Conservation (phyloP, 1,140 invertebrate species). For the Calosoma granatense region DNA sequence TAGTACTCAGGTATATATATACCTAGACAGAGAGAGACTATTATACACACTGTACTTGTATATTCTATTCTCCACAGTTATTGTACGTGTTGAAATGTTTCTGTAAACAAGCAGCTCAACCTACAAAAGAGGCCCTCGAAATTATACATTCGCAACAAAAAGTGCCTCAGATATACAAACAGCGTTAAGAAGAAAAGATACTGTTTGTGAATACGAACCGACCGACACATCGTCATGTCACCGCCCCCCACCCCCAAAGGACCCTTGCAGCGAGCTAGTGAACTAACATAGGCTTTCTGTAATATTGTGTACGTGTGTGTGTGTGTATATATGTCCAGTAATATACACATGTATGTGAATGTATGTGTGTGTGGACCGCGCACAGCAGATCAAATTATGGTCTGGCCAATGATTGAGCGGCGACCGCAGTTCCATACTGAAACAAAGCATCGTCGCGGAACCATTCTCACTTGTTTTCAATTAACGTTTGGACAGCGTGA, state of each 20-base stretch:
- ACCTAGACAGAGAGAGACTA: background rate
- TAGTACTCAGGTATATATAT: background rate
- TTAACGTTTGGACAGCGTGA: background rate
- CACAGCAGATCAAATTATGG: conserved; percentile 6
- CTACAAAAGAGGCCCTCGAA: background rate
- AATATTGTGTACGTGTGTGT: too few relatives aligned
- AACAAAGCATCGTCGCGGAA: background rate
- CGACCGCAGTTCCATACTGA: background rate
- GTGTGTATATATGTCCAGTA: too few relatives aligned
- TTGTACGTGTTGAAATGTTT: background rate
- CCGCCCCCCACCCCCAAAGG: too few relatives aligned
- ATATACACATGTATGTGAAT: too few relatives aligned
- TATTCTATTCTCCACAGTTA: background rate
- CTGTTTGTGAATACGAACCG: background rate
- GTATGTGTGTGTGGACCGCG: background rate
- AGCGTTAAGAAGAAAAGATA: background rate
- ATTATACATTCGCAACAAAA: background rate
- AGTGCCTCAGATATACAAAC: too few relatives aligned
- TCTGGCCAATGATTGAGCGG: conserved; percentile 8
- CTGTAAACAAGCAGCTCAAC: background rate
- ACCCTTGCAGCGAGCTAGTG: too few relatives aligned
- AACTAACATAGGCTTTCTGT: too few relatives aligned
- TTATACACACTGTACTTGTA: background rate
- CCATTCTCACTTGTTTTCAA: background rate
- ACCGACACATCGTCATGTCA: too few relatives aligned